Conservation (phyloP, 2,888 invertebrate species). For the Eupithecia inturbata region DNA sequence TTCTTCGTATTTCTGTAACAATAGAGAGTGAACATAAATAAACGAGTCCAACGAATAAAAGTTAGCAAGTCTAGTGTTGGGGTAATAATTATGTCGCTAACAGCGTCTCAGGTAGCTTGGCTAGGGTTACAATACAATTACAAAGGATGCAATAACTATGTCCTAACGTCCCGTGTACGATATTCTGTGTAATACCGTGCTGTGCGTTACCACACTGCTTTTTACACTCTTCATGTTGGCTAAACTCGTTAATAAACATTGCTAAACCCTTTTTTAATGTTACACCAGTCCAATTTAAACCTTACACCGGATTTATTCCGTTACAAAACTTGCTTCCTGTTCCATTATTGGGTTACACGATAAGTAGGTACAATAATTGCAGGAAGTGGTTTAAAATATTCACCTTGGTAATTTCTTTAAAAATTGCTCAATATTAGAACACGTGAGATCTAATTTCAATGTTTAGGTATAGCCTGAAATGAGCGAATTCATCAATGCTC, state of each 20-base stretch:
- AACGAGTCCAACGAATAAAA: constrained; percentile 41
- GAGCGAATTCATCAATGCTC: constrained; percentile 56
- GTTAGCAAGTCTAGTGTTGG: neutral
- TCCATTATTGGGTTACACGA: constrained; percentile 32
- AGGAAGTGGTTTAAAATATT: constrained; percentile 8
- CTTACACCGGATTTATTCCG: constrained; percentile 67
- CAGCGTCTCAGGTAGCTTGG: constrained; percentile 14
- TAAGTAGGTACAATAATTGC: constrained; percentile 1
- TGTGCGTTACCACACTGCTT: constrained; percentile 68
- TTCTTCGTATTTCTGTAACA: constrained; percentile 80
- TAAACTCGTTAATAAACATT: constrained; percentile 72
- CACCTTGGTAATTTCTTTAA: constrained; percentile 3
- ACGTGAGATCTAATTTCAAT: constrained; percentile 36
- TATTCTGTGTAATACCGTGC: constrained; percentile 68
- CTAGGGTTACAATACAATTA: constrained; percentile 55
- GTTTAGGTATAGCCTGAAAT: constrained; percentile 39
- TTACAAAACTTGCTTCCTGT: constrained; percentile 66
- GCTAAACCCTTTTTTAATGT: constrained; percentile 66
- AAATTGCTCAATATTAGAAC: constrained; percentile 21
- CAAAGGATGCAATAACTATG: constrained; percentile 74
- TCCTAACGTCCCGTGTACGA: constrained; percentile 75
- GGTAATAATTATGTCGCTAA: neutral
- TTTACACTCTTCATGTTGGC: constrained; percentile 73
- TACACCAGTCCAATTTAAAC: constrained; percentile 59
- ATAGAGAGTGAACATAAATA: constrained; percentile 67